phyloP scores from a whole-genome alignment of 1,140 invertebrate genomes.

The Trinorchestia longiramus region DNA sequence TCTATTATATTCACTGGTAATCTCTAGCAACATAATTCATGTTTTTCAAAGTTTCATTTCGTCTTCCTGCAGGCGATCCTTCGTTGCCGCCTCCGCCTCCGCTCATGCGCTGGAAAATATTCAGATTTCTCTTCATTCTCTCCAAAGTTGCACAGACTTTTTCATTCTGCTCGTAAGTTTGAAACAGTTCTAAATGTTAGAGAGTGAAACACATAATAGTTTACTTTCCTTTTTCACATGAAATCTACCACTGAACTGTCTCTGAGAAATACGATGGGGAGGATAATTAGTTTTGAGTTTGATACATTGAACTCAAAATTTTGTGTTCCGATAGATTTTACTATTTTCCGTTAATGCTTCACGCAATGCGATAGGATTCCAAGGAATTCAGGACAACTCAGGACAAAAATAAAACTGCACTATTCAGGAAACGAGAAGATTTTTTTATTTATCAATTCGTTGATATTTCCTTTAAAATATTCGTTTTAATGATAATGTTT shows the following conservation, averaged over 20 bases:
- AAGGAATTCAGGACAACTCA: not conserved
- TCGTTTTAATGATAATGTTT: not conserved
- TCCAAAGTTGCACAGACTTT: constrained; percentile 37
- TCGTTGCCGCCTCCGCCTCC: constrained; percentile 16
- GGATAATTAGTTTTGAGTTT: not conserved
- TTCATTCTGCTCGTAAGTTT: constrained; percentile 9
- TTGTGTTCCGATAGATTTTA: not conserved
- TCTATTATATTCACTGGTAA: too few relatives aligned
- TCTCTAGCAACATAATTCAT: too few relatives aligned
- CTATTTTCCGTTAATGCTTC: not conserved
- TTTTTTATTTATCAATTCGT: too few relatives aligned
- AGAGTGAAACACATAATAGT: not conserved
- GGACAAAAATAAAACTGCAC: too few relatives aligned
- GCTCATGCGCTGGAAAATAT: constrained; percentile 38
- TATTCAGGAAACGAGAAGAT: too few relatives aligned
- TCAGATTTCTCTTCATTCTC: constrained; percentile 32
- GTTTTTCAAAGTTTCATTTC: not conserved
- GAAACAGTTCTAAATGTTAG: not conserved
- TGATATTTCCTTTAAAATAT: not conserved
- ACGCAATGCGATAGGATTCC: not conserved
- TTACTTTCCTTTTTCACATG: not conserved
- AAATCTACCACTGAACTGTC: not conserved
- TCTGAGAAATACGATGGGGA: not conserved
- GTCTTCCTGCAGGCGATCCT: not conserved
- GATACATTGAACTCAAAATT: not conserved